Evolutionary conservation across 2,113 vertebrate species (phyloP).

Genomic region (Sinocyclocheilus maitianheensis): DNA sequence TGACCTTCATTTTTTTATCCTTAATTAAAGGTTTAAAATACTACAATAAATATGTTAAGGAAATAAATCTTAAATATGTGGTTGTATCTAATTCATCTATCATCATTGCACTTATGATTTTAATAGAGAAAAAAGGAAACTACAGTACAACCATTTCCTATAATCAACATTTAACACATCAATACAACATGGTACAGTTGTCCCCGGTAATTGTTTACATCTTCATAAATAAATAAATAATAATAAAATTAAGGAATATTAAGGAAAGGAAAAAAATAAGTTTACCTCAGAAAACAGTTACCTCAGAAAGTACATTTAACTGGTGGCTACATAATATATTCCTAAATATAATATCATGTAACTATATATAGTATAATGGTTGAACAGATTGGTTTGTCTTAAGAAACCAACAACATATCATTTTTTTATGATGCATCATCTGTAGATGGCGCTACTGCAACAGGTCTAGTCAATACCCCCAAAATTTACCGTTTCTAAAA

Average conservation of each 20-base stretch:
- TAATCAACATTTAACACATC: neutral
- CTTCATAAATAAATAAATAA: too few relatives aligned
- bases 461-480: neutral
- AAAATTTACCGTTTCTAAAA: neutral
- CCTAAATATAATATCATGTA: neutral
- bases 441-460: neutral
- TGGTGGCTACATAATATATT: neutral
- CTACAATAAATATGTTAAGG: neutral
- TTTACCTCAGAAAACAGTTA: neutral
- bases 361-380: neutral
- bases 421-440: neutral
- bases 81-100: neutral
- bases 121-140: neutral
- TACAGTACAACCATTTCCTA: neutral
- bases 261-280: neutral
- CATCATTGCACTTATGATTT: neutral
- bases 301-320: conserved; percentile 14
- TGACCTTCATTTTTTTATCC: neutral
- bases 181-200: neutral
- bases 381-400: neutral
- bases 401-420: neutral
- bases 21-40: neutral
- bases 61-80: neutral
- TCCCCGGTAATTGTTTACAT: neutral
- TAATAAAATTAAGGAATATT: too few relatives aligned